Base-by-base conservation (phyloP, 2,888 invertebrate genomes). In the Aelia acuminata region DNA sequence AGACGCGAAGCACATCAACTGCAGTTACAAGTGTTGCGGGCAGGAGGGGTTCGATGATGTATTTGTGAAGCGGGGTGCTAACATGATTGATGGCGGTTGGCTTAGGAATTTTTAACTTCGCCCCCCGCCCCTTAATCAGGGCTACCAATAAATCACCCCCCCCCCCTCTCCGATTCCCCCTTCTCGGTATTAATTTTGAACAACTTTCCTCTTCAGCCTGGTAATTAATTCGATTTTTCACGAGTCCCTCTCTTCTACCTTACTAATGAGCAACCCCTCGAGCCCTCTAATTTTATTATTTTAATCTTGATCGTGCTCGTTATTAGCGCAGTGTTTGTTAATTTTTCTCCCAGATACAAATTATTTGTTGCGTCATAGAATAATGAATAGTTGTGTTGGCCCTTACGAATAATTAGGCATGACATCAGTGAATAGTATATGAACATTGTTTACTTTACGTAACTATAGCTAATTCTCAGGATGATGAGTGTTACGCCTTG, bases 101-200 rank as follows among this genome's bases (percentile, higher is more conserved):
- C 43, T 80, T 43, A 47, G 80, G 13, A 80, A 43, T 80, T 80
- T 80, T 80, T 43, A 80, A 39, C 43, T 47, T 35, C 80, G 15
- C 85, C 85, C 39, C 31, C 47, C 84, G 10, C 20, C 43, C 85
- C 85, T 57, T 85, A 85, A 85, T 85, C 85, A 85, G 85, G 50
- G 85, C 50, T 85, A 39, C 85, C 85, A 53, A 85, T 85, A 85
- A 85, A 85, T 85, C 85, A 85, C 57, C 20, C 39, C 22, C 0
- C 0, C 85, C 53, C 53, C 43, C 85, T 22, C 43, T 43, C 84
- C 26, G n/a, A n/a, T n/a, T n/a, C n/a, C 20, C 50, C 43, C 53
- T 43, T 39, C 50, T 57, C 57, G 22, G 50, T 85, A 85, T 85
- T 85, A 85, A 85, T 85, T 85, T 85, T 85, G 48, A 85, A 85